A percentile compares a stretch with the other conserved stretches of the same genome.
These are phyloP conservation scores for Drosophila niveifrons DNA, from an alignment of 2,888 invertebrate species.

Conservation along the genomic window DNA sequence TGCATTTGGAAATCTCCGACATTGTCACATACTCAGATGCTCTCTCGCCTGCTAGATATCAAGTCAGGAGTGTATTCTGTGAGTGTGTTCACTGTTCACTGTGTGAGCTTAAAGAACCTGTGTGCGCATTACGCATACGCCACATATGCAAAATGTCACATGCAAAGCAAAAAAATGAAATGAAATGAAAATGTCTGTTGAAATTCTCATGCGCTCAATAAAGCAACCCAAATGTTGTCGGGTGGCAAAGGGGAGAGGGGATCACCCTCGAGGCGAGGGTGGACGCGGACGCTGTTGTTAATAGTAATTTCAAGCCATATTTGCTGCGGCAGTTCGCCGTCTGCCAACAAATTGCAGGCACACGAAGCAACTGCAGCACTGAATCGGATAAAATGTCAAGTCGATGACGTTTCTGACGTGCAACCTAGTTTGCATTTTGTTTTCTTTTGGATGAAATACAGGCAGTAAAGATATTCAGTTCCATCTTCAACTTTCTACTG, in stretches of 20 bases:
- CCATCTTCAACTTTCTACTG: neutral
- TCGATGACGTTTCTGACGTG: conserved; percentile 63
- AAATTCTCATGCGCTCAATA: conserved; percentile 66
- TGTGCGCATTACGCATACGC: conserved; percentile 64
- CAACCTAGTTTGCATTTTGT: conserved; percentile 44
- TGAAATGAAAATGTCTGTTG: conserved; percentile 39
- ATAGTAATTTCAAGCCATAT: conserved; percentile 70
- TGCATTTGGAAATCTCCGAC: conserved; percentile 69
- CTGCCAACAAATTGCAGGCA: conserved; percentile 26
- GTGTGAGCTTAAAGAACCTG: conserved; percentile 30
- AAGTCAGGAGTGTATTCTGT: conserved; percentile 29
- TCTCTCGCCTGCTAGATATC: conserved; percentile 42
- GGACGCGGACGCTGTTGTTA: conserved; percentile 43
- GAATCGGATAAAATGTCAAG: conserved; percentile 68
- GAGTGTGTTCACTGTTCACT: neutral
- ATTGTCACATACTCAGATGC: conserved; percentile 59
- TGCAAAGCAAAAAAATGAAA: conserved; percentile 1
- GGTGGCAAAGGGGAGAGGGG: conserved; percentile 15
- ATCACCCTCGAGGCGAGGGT: neutral
- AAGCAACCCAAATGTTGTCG: conserved; percentile 38
- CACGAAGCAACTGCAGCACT: conserved; percentile 38
- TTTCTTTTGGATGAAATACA: neutral
- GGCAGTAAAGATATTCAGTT: neutral
- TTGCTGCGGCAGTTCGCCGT: conserved; percentile 42
- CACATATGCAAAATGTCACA: conserved; percentile 60